Evolutionary conservation across 1,140 invertebrate species (phyloP), one percentile per base, ranked within the genome.

Genomic region (Drosophila kanapiae): DNA sequence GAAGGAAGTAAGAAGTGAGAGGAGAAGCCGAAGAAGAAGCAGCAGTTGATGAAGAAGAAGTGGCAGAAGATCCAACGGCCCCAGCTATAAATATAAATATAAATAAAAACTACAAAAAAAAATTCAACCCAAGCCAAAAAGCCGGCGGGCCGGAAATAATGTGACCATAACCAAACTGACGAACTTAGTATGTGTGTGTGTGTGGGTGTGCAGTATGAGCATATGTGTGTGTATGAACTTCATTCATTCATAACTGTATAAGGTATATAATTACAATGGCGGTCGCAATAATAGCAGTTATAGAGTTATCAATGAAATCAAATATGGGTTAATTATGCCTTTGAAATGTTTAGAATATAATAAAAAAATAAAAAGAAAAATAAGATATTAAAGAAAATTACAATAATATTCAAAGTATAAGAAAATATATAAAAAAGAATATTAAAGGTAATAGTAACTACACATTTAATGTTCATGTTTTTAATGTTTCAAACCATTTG

Each of bases 71-170:
- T 67, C 38, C 62, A 33, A 42, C 35, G 31, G 61, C 47, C 67
- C 62, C 62, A 42, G 78, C 83, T 87, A 88, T 80, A 88, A 88
- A 90, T 83, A 82, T 67, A 62, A 43, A 59, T 53, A 54, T 27
- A 54, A 54, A 38, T 54, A 54, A 27, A 27, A 54, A 54, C 51
- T 54, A 54, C 23, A 54, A 49, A 54, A 54, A 37, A 54, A 49
- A 54, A 38, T 18, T 37, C 54, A 69, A 45, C 62, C 62, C 67
- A 43, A 70, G 62, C 67, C 67, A 70, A 69, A 33, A 69, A 53
- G 60, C 60, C 54, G 72, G 47, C 65, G 71, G 85, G 75, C 85
- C 85, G 85, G 85, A 90, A 90, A 82, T 90, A 90, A 78, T 84
- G 84, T 84, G 84, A 68, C 78, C 79, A 90, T 81, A 87, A 82